Evolutionary conservation across 1,140 invertebrate genomes (phyloP), one percentile per base, ranked within the genome.

Genomic region (Saccostrea echinata): DNA sequence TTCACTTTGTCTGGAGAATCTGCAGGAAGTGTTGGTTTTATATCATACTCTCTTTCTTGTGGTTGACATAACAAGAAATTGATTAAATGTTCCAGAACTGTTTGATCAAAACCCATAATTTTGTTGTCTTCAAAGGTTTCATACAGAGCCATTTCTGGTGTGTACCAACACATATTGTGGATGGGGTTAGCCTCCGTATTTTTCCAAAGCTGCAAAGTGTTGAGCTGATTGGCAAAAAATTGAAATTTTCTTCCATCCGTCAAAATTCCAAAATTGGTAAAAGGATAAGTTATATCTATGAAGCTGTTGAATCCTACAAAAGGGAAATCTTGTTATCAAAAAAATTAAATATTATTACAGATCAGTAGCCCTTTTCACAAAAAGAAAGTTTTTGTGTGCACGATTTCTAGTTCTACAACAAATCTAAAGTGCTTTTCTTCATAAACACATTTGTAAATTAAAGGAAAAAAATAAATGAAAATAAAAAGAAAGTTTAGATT

Each of bases 141-240:
- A 94, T 96, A 98, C 0, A 99, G 94, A 89, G 97, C 96, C 88
- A 97, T 92, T 21, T 96, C 95, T 51, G 96, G 94, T 21, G 96
- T 97, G n/a, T 96, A 96, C 96, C 97, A 98, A 91, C 97, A 98
- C 61, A 98, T 93, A 95, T 99, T 99, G 53, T 96, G 95, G 89
- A 96, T 96, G 0, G 96, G 95, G 95, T 98, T 98, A 35, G 95
- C 94, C 68, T 96, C 94, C 35, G 96, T 92, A 90, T 96, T 89
- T 43, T 94, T 92, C 93, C 96, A 95, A 83, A 98, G 91, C 16
- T 96, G 92, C 68, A 97, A 96, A 1, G 98, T 98, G 93, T 99
- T 99, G 43, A 99, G 92, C 94, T 99, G 98, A 93, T 98, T 99
- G 11, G 96, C 95, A 93, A 96, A 97, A 90, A 99, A 98, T 3